These are phyloP conservation scores for Germaria angustata DNA, from an alignment of 2,888 invertebrate species.

Conservation along the genomic window DNA sequence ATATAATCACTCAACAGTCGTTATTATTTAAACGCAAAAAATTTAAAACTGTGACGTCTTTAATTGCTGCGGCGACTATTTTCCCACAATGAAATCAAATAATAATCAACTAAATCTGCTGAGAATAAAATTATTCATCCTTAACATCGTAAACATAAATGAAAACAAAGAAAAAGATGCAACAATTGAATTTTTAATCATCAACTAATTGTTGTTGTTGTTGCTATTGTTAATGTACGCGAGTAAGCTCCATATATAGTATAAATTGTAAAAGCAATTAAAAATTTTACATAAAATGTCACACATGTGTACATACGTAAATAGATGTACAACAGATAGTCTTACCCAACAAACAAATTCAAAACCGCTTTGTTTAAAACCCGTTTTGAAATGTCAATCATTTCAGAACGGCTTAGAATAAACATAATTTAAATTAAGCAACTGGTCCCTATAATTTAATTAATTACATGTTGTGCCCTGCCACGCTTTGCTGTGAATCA, in stretches of 20 bases:
- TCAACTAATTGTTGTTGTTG: slow-evolving; percentile 34
- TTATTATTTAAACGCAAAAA: neutral
- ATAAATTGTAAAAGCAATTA: slow-evolving; percentile 47
- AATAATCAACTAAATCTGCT: slow-evolving; percentile 13
- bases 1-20: neutral
- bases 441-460: too few relatives aligned
- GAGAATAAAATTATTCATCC: slow-evolving; percentile 41
- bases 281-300: neutral
- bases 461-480: too few relatives aligned
- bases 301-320: neutral
- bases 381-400: too few relatives aligned
- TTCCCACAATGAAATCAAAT: slow-evolving; percentile 19
- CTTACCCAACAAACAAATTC: neutral
- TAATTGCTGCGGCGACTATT: neutral
- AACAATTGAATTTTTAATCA: slow-evolving; percentile 49
- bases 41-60: neutral
- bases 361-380: too few relatives aligned
- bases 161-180: slow-evolving; percentile 34
- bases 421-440: too few relatives aligned
- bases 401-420: too few relatives aligned
- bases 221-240: neutral
- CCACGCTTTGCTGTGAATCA: too few relatives aligned
- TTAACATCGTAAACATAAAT: slow-evolving; percentile 11
- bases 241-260: slow-evolving; percentile 35
- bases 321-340: neutral